Evolutionary conservation across 2,888 invertebrate genomes (phyloP).

Genomic region (Atrina japonica): DNA sequence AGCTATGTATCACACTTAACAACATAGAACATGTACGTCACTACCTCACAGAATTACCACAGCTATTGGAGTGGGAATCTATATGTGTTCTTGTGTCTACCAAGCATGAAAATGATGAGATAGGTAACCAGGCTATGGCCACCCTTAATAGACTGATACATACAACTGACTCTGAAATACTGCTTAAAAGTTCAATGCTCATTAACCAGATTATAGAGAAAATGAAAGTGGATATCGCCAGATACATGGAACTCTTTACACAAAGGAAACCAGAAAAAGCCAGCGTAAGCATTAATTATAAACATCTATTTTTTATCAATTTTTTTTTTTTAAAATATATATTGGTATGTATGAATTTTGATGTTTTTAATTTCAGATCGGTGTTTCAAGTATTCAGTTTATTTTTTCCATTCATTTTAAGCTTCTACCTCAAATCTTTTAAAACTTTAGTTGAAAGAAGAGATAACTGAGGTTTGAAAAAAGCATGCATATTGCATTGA

Average conservation of each 20-base stretch:
- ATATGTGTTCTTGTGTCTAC: conserved; percentile 61
- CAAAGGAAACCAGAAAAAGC: conserved; percentile 63
- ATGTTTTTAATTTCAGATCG: too few species aligned
- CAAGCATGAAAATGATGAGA: conserved; percentile 65
- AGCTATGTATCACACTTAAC: conserved; percentile 78
- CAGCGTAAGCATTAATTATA: conserved; percentile 66
- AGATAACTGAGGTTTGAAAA: too few species aligned
- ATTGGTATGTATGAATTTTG: not conserved
- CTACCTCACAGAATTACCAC: conserved; percentile 71
- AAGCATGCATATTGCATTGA: too few species aligned
- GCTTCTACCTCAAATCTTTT: not conserved
- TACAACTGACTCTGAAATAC: conserved; percentile 67
- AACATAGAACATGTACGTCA: conserved; percentile 77
- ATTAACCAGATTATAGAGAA: conserved; percentile 67
- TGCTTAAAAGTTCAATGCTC: conserved; percentile 61
- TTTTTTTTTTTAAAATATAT: not conserved
- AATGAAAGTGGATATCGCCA: conserved; percentile 71
- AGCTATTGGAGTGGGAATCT: conserved; percentile 66
- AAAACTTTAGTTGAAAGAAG: too few species aligned
- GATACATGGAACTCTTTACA: conserved; percentile 69
- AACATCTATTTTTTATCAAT: not conserved
- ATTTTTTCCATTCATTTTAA: too few species aligned
- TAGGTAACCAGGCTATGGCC: conserved; percentile 61
- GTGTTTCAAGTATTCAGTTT: too few species aligned
- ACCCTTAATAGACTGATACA: conserved; percentile 66